A percentile compares a stretch with the other conserved stretches of the same genome.
phyloP scores from a whole-genome alignment of 1,140 invertebrate species.

The Papilio dardanus region DNA sequence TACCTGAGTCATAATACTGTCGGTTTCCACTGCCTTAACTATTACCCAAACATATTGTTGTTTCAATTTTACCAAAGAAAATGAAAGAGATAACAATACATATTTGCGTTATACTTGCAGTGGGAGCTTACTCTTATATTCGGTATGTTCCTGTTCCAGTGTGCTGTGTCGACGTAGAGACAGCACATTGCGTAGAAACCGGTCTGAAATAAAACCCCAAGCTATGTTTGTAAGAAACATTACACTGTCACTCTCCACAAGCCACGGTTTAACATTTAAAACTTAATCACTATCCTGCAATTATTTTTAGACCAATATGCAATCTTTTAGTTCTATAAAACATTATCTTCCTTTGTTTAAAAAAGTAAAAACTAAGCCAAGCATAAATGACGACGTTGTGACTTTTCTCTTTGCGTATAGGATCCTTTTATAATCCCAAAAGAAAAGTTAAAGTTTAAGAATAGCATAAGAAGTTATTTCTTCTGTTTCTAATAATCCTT shows the following conservation, averaged over 20 bases:
- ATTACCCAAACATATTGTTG: not conserved
- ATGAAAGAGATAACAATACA: not conserved
- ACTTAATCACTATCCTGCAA: not conserved
- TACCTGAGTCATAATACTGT: not conserved
- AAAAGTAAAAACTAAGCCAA: too few species aligned
- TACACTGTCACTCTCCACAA: slow-evolving; percentile 2
- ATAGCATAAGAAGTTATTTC: too few species aligned
- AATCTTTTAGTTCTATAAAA: not conserved
- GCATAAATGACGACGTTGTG: too few species aligned
- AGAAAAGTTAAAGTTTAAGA: too few species aligned
- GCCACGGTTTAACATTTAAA: slow-evolving; percentile 2
- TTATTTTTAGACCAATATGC: not conserved
- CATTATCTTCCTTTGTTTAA: too few species aligned
- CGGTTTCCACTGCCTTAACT: not conserved
- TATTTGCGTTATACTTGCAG: not conserved
- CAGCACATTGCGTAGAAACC: slow-evolving; percentile 13
- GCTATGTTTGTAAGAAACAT: slow-evolving; percentile 6
- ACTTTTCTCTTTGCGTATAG: too few species aligned
- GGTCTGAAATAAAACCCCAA: slow-evolving; percentile 7
- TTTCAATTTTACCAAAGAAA: not conserved
- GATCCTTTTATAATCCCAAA: too few species aligned
- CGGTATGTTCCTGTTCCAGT: slow-evolving; percentile 17
- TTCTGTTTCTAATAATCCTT: too few species aligned
- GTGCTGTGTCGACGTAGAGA: not conserved
- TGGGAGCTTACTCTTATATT: not conserved